These are phyloP conservation scores for Drepana arcuata DNA, from an alignment of 1,140 invertebrate genomes.

Conservation along the genomic window DNA sequence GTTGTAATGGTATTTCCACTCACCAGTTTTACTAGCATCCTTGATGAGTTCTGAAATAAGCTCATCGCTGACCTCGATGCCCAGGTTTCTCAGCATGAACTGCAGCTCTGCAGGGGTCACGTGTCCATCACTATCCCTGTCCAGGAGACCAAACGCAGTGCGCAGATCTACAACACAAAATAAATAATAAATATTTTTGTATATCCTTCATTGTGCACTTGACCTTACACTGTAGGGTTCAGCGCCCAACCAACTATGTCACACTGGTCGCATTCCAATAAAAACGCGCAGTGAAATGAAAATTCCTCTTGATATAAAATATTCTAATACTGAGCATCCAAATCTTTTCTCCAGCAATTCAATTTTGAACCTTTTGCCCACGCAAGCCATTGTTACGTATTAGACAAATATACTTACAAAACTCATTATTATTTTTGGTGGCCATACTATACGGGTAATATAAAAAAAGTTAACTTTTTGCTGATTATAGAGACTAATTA, in stretches of 20 bases:
- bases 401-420: conserved; percentile 43
- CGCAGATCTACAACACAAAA: conserved; percentile 75
- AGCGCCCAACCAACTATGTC: too few species aligned
- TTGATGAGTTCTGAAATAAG: conserved; percentile 79
- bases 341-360: too few species aligned
- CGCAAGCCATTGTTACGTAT: too few species aligned
- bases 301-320: too few species aligned
- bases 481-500: conserved; percentile 1
- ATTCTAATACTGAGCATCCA: too few species aligned
- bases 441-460: too few species aligned
- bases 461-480: conserved; percentile 1
- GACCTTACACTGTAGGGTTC: too few species aligned
- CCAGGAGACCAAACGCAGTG: conserved; percentile 81
- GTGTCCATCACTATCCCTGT: conserved; percentile 81
- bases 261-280: too few species aligned
- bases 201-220: too few species aligned
- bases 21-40: conserved; percentile 77
- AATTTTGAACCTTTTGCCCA: too few species aligned
- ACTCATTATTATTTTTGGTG: conserved; percentile 38
- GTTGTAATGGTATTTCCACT: too few species aligned
- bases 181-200: neutral
- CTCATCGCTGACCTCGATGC: conserved; percentile 80
- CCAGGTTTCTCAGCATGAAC: conserved; percentile 82
- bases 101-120: conserved; percentile 81
- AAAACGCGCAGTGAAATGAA: too few species aligned